Base-by-base conservation (phyloP, 2,797 vertebrate genomes). In the Pseudochaenichthys georgianus region DNA sequence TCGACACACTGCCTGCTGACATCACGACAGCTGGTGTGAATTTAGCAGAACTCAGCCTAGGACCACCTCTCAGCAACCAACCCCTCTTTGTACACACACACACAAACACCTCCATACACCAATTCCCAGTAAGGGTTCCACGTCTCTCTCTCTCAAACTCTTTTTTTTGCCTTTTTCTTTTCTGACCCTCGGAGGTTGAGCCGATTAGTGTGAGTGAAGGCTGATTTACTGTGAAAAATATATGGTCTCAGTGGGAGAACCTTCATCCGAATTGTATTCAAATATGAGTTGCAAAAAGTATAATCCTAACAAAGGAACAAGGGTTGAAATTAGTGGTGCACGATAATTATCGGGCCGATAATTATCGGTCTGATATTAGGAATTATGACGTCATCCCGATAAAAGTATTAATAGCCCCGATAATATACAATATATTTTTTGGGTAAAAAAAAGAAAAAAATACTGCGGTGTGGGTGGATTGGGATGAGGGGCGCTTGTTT, bases 21-120 rank as follows among this genome's bases (percentile, higher is more conserved):
- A 93, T 95, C 94, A 93, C 90, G 91, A 90, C 94, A 95, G 94
- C 93, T 95, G 94, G 89, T 91, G 90, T 82, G 90, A 93, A 94
- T 94, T 93, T 92, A 87, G 86, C 70, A 73, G 73, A 88, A 86
- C 80, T 80, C 74, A 81, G 82, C 75, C 75, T 61, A 47, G 55
- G 67, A 73, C 80, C 50, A 78, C 77, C 75, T 87, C 73, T 82
- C 73, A 19, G 47, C 76, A 78, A 62, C 60, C 63, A 53, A 1
- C 61, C 38, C 70, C 51, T 50, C n/a, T 50, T 45, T 52, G 31
- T 41, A 21, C 48, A 48, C 13, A 47, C 42, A 52, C 23, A 61
- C 47, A 68, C 47, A 75, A 11, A 73, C 81, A 65, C 51, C 12
- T 58, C 51, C 62, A 50, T 64, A 53, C 54, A 71, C 64, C 59